Evolutionary conservation across 2,797 vertebrate genomes (phyloP).

Genomic region (Merluccius polli): DNA sequence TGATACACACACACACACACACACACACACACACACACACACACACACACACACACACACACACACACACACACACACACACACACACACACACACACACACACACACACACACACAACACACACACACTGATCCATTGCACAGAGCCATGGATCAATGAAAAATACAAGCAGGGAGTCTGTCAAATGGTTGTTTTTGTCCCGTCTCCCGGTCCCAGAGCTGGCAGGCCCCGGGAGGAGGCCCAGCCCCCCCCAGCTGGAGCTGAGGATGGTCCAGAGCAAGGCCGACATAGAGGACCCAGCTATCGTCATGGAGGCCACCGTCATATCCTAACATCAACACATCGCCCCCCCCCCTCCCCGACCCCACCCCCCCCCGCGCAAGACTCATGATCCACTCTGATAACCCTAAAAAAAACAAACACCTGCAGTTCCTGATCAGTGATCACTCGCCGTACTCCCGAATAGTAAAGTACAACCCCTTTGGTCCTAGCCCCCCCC

Average conservation of each 20-base stretch:
- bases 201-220: conserved; percentile 65
- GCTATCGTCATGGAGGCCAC: conserved; percentile 80
- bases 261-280: conserved; percentile 96
- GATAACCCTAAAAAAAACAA: background rate
- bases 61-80: no score
- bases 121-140: background rate
- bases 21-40: no score
- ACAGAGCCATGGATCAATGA: background rate
- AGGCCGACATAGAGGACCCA: conserved; percentile 91
- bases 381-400: background rate
- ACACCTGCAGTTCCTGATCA: background rate
- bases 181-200: background rate
- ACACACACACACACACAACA: no score
- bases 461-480: background rate
- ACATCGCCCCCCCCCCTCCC: background rate
- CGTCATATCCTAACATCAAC: conserved; percentile 59
- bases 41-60: no score
- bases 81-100: no score
- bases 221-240: conserved; percentile 80
- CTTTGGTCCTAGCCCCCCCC: background rate
- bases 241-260: conserved; percentile 90
- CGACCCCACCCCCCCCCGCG: background rate
- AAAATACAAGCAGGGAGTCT: background rate
- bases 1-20: no score
- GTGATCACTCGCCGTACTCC: background rate